These are phyloP conservation scores for Chlorospingus flavigularis DNA, from an alignment of 2,797 vertebrate genomes.

Conservation along the genomic window DNA sequence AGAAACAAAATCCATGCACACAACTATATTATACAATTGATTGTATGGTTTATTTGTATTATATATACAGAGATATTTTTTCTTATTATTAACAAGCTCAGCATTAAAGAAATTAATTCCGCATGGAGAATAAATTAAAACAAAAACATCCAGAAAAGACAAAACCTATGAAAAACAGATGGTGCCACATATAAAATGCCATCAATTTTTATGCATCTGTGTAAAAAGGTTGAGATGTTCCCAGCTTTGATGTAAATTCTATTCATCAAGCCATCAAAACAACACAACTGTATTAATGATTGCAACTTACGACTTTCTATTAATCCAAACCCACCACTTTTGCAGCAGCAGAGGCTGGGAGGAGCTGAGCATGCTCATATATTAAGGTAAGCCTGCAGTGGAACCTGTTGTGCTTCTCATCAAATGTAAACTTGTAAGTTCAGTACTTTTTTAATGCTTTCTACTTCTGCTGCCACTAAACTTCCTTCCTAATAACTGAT, in stretches of 20 bases:
- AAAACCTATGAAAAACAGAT: constrained; percentile 35
- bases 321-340: background rate
- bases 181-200: background rate
- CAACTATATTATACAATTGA: background rate
- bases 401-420: background rate
- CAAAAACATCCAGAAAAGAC: constrained; percentile 11
- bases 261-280: background rate
- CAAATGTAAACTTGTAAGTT: background rate
- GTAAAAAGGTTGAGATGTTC: constrained; percentile 13
- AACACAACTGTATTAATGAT: background rate
- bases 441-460: background rate
- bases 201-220: constrained; percentile 2
- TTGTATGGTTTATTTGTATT: background rate
- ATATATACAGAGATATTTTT: background rate
- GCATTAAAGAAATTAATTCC: constrained; percentile 6
- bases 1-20: background rate
- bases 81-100: constrained; percentile 5
- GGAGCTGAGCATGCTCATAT: background rate
- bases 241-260: background rate
- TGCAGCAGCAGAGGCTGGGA: background rate
- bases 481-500: background rate
- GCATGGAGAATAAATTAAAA: constrained; percentile 16
- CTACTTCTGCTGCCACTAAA: background rate
- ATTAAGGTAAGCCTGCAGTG: background rate
- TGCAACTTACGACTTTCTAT: background rate